Evolutionary conservation across 2,888 invertebrate genomes (phyloP).

Genomic region (Ichneumon xanthorius): DNA sequence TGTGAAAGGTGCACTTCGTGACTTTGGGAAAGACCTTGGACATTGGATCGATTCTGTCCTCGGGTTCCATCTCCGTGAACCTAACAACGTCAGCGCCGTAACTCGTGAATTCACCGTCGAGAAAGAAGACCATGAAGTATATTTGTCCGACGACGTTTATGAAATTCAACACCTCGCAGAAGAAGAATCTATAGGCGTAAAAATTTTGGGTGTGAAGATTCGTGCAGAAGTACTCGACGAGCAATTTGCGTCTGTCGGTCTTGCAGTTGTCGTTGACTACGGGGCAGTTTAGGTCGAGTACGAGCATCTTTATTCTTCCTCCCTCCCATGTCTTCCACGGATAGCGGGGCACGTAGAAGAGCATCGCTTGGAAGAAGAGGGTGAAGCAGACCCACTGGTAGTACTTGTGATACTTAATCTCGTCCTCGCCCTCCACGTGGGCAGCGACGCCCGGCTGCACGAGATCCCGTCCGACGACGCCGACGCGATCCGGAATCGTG

Average conservation of each 20-base stretch:
- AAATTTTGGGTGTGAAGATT: constrained; percentile 95
- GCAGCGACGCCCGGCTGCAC: constrained; percentile 94
- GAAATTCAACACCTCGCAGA: constrained; percentile 95
- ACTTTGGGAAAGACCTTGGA: constrained; percentile 95
- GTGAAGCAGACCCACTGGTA: constrained; percentile 98
- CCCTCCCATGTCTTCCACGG: constrained; percentile 98
- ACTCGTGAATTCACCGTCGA: constrained; percentile 96
- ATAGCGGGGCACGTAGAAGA: constrained; percentile 96
- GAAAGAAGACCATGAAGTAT: constrained; percentile 96
- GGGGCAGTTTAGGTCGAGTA: constrained; percentile 94
- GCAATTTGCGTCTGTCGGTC: constrained; percentile 91
- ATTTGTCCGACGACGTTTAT: constrained; percentile 96
- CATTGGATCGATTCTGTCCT: constrained; percentile 94
- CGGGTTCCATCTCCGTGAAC: constrained; percentile 96
- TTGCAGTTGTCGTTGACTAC: constrained; percentile 94
- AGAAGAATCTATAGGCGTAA: constrained; percentile 95
- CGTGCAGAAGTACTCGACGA: constrained; percentile 92
- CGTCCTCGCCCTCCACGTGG: constrained; percentile 92
- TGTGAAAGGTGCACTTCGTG: constrained; percentile 98
- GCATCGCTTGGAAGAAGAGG: constrained; percentile 95
- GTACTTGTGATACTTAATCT: constrained; percentile 96
- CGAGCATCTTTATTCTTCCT: constrained; percentile 95
- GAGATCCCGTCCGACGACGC: constrained; percentile 92
- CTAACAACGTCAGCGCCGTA: constrained; percentile 95
- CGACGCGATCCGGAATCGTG: constrained; percentile 93